Percentiles rank a stretch among this genome's conserved stretches.
These are phyloP conservation scores for Decapterus maruadsi DNA, from an alignment of 2,797 vertebrate species.

Conservation along the genomic window DNA sequence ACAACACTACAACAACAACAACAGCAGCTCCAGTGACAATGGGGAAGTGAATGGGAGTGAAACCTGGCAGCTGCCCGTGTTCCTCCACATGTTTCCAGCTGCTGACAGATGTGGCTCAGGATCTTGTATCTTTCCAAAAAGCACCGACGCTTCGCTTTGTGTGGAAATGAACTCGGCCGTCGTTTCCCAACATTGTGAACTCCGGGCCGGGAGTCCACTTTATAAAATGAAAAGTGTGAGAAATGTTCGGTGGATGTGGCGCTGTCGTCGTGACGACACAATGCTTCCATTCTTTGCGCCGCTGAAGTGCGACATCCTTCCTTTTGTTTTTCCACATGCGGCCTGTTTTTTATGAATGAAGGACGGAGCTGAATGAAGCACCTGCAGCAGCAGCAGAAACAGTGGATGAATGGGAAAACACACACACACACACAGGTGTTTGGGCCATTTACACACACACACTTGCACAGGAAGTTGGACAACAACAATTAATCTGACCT, in stretches of 20 bases:
- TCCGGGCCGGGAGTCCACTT: conserved; percentile 34
- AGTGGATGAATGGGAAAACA: conserved; percentile 54
- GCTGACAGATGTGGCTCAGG: conserved; percentile 5
- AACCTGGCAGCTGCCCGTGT: neutral
- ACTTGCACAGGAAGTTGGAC: conserved; percentile 21
- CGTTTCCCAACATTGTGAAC: conserved; percentile 80
- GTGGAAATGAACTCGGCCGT: conserved; percentile 66
- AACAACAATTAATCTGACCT: neutral
- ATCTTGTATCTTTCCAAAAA: conserved; percentile 23
- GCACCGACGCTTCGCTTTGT: neutral
- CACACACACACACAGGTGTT: conserved; percentile 44
- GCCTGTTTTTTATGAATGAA: conserved; percentile 72
- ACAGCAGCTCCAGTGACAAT: neutral
- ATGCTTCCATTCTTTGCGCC: conserved; percentile 73
- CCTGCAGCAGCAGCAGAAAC: conserved; percentile 59
- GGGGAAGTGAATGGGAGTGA: conserved; percentile 18
- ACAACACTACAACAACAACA: conserved; percentile 4
- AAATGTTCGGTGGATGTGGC: conserved; percentile 66
- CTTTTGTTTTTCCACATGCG: conserved; percentile 66
- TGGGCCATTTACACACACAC: conserved; percentile 33
- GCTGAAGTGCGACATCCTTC: conserved; percentile 81
- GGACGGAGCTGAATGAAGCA: conserved; percentile 58
- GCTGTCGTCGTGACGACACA: conserved; percentile 57
- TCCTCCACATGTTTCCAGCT: conserved; percentile 31
- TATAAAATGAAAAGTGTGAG: conserved; percentile 82